phyloP scores from a whole-genome alignment of 2,888 invertebrate species.

The Parapristionchus giblindavisi region DNA sequence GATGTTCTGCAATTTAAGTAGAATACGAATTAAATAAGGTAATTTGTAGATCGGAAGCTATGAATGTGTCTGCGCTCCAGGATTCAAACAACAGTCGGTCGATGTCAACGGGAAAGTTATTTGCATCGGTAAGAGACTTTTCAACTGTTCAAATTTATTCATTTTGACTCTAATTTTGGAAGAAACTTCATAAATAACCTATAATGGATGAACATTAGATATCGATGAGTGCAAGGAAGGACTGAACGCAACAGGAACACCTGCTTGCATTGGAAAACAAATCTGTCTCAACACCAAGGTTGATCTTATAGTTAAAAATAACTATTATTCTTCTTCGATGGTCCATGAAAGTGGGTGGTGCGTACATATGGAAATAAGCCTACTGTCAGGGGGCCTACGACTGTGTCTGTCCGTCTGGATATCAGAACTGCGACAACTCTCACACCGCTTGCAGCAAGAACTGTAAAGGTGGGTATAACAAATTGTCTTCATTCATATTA shows the following conservation, averaged over 20 bases:
- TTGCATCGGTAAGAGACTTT: conserved; percentile 23
- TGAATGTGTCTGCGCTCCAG: conserved; percentile 33
- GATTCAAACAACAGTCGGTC: conserved; percentile 21
- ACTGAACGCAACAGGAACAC: neutral
- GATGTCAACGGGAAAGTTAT: conserved; percentile 33
- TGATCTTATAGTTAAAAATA: too few relatives aligned
- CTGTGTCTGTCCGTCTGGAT: too few relatives aligned
- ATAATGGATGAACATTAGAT: conserved; percentile 13
- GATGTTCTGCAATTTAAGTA: too few relatives aligned
- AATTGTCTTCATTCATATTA: neutral
- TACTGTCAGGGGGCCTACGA: too few relatives aligned
- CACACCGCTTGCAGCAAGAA: too few relatives aligned
- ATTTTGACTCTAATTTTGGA: neutral
- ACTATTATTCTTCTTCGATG: too few relatives aligned
- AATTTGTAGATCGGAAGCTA: conserved; percentile 33
- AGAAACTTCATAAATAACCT: neutral
- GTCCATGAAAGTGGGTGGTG: too few relatives aligned
- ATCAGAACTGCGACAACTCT: too few relatives aligned
- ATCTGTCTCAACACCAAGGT: neutral
- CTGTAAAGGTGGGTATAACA: too few relatives aligned
- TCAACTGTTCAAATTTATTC: neutral
- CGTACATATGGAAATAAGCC: too few relatives aligned
- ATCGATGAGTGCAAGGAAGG: conserved; percentile 38
- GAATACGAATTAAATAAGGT: too few relatives aligned
- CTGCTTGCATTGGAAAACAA: neutral